A percentile compares a stretch with the other conserved stretches of the same genome.
These are phyloP conservation scores for Diorhabda sublineata DNA, from an alignment of 1,140 invertebrate species.

Conservation along the genomic window DNA sequence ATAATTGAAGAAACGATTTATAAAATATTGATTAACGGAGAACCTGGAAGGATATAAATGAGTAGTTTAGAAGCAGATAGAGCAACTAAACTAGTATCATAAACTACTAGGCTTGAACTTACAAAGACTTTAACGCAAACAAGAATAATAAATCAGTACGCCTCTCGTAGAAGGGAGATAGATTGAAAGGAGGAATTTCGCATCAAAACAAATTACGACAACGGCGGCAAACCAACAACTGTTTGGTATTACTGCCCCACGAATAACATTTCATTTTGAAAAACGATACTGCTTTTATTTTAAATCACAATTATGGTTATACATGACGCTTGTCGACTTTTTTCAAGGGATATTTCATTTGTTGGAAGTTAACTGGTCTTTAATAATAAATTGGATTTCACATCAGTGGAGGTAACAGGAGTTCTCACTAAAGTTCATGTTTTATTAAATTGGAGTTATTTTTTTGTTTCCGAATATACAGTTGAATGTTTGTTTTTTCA, in stretches of 20 bases:
- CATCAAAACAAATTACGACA: conserved; percentile 2
- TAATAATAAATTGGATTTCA: neutral
- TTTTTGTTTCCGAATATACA: no score
- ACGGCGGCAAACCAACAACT: conserved; percentile 1
- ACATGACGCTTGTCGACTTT: neutral
- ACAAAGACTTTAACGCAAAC: conserved; percentile 1
- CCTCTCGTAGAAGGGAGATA: neutral
- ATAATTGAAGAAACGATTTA: no score
- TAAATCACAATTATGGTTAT: conserved; percentile 3
- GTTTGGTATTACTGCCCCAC: neutral
- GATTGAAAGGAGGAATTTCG: neutral
- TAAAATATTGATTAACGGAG: no score
- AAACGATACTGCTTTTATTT: conserved; percentile 2
- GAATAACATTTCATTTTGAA: conserved; percentile 3
- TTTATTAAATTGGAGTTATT: no score
- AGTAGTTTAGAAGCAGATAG: neutral
- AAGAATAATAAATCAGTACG: neutral
- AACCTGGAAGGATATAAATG: no score
- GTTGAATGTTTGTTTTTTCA: no score
- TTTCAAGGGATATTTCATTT: neutral
- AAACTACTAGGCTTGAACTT: neutral
- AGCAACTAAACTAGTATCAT: neutral
- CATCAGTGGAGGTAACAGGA: no score
- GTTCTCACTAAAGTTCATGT: no score
- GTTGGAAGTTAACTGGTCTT: neutral